phyloP scores from a whole-genome alignment of 2,113 vertebrate genomes.

The Cichladusa arquata region DNA sequence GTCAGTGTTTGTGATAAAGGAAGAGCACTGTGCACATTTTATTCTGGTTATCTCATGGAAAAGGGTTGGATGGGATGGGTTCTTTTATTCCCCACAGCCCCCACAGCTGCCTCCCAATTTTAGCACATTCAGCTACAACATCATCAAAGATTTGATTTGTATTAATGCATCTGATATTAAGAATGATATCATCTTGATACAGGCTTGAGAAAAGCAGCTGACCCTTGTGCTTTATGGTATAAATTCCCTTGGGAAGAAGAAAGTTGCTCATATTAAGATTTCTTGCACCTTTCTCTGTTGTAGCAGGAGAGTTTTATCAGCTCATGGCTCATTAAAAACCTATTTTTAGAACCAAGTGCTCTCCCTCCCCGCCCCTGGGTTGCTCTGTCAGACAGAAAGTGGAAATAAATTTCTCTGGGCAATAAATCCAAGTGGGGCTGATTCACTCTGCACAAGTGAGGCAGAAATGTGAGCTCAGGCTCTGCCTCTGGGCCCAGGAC shows the following conservation, averaged over 20 bases:
- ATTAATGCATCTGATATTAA: background rate
- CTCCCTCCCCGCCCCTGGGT: background rate
- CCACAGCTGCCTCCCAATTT: slow-evolving; percentile 1
- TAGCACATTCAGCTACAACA: background rate
- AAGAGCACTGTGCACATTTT: background rate
- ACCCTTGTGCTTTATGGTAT: background rate
- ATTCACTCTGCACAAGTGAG: background rate
- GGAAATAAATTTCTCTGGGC: background rate
- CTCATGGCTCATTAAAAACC: background rate
- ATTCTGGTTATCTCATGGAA: slow-evolving; percentile 4
- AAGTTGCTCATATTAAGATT: background rate
- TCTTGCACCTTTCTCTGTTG: background rate
- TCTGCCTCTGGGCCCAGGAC: background rate
- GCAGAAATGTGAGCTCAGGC: background rate
- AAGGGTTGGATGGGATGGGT: background rate
- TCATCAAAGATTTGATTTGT: background rate
- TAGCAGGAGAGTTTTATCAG: background rate
- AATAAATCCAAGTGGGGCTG: background rate
- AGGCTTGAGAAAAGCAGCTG: background rate
- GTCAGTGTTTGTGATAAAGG: background rate
- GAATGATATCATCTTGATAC: background rate
- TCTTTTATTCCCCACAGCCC: slow-evolving; percentile 30
- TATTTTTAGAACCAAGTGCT: background rate
- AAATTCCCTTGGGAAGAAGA: background rate
- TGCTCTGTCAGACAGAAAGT: background rate